These are phyloP conservation scores for Drosophila setosimentum DNA, from an alignment of 2,888 invertebrate genomes.

Conservation along the genomic window DNA sequence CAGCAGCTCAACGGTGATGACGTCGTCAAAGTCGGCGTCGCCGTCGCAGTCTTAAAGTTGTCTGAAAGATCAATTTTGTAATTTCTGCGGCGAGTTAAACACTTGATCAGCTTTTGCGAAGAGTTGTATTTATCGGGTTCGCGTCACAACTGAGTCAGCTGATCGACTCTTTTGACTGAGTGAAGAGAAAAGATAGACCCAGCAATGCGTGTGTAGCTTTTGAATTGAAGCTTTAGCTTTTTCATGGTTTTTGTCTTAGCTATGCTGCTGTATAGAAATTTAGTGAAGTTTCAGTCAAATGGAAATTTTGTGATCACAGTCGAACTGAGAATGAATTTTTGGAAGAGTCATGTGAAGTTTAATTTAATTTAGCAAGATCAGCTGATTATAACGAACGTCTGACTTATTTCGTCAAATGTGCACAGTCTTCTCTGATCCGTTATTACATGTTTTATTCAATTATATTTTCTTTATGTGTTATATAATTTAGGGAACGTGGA, in stretches of 20 bases:
- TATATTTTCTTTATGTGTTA: neutral
- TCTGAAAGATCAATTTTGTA: slow-evolving; percentile 66
- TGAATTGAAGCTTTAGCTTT: neutral
- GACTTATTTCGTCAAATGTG: neutral
- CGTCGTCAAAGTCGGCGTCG: slow-evolving; percentile 6
- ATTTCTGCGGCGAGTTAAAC: slow-evolving; percentile 39
- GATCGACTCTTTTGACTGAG: neutral
- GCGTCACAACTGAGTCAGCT: slow-evolving; percentile 33
- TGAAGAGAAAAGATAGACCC: neutral
- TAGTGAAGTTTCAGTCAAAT: neutral
- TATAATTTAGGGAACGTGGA: neutral
- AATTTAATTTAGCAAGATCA: neutral
- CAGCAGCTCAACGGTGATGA: slow-evolving; percentile 27
- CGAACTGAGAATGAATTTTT: neutral
- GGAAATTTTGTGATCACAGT: neutral
- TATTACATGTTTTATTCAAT: neutral
- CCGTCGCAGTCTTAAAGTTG: slow-evolving; percentile 53
- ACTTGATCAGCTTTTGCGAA: slow-evolving; percentile 24
- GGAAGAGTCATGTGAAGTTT: neutral
- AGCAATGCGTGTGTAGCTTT: slow-evolving; percentile 2
- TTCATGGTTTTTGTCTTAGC: slow-evolving; percentile 9
- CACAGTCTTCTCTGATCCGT: neutral
- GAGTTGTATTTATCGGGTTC: slow-evolving; percentile 22
- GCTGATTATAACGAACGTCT: neutral
- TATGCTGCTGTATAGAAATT: neutral